Conservation (phyloP, 2,888 invertebrate genomes). For the Cheiracanthium punctorium region DNA sequence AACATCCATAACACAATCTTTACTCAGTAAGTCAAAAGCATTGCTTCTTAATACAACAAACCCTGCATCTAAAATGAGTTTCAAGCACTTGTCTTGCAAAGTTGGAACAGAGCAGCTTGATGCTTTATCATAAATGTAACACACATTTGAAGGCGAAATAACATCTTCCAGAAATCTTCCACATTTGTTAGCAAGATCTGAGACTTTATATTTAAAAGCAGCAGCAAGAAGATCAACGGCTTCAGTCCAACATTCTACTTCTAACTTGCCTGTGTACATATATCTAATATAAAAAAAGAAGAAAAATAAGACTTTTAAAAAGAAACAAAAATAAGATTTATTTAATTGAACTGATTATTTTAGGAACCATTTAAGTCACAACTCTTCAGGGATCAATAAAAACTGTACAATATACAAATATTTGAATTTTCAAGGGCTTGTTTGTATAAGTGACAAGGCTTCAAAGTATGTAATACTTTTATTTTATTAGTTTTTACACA, state of each 20-base stretch:
- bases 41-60: constrained; percentile 54
- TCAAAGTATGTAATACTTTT: too few species aligned
- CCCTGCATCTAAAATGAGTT: constrained; percentile 57
- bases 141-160: constrained; percentile 49
- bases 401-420: too few species aligned
- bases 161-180: constrained; percentile 57
- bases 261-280: constrained; percentile 45
- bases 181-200: constrained; percentile 51
- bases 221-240: constrained; percentile 40
- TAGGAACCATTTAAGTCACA: too few species aligned
- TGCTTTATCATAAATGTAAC: constrained; percentile 54
- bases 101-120: constrained; percentile 34
- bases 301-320: too few species aligned
- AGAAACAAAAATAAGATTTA: too few species aligned
- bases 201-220: constrained; percentile 44
- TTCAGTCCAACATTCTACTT: constrained; percentile 55
- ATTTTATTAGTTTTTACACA: too few species aligned
- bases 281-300: constrained; percentile 27
- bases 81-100: constrained; percentile 54
- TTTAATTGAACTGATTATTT: too few species aligned
- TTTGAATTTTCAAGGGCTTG: too few species aligned
- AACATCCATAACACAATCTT: constrained; percentile 55
- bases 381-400: too few species aligned
- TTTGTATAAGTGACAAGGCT: too few species aligned
- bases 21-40: constrained; percentile 47